phyloP scores from a whole-genome alignment of 2,797 vertebrate species.

The Muscicapa comitata region DNA sequence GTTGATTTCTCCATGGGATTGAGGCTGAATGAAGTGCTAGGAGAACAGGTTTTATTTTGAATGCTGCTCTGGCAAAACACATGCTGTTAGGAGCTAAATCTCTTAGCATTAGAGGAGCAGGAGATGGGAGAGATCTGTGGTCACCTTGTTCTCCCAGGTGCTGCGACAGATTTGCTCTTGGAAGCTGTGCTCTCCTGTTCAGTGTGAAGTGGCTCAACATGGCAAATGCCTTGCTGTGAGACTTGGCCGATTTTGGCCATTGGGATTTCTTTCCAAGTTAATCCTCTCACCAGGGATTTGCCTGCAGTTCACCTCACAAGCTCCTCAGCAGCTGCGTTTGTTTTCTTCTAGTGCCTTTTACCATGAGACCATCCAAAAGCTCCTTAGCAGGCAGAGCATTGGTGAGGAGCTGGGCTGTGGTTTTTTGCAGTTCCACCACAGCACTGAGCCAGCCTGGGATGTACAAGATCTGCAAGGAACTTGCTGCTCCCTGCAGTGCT shows the following conservation, averaged over 20 bases:
- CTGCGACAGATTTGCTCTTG: background rate
- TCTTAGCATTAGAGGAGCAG: background rate
- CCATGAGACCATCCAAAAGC: background rate
- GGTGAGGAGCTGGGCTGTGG: fast-evolving
- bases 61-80: background rate
- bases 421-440: fast-evolving
- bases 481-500: background rate
- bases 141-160: background rate
- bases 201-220: fast-evolving
- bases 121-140: background rate
- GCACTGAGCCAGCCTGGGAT: fast-evolving
- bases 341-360: conserved; percentile 55
- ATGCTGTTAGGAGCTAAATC: background rate
- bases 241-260: background rate
- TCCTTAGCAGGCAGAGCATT: background rate
- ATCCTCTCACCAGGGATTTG: background rate
- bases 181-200: fast-evolving
- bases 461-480: fast-evolving
- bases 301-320: background rate
- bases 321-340: background rate
- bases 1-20: background rate
- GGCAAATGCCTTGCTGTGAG: fast-evolving
- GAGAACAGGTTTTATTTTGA: background rate
- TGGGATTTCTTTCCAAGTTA: background rate
- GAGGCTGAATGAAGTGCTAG: background rate